Conservation (phyloP, 2,888 invertebrate species). For the Spilarctia lutea region DNA sequence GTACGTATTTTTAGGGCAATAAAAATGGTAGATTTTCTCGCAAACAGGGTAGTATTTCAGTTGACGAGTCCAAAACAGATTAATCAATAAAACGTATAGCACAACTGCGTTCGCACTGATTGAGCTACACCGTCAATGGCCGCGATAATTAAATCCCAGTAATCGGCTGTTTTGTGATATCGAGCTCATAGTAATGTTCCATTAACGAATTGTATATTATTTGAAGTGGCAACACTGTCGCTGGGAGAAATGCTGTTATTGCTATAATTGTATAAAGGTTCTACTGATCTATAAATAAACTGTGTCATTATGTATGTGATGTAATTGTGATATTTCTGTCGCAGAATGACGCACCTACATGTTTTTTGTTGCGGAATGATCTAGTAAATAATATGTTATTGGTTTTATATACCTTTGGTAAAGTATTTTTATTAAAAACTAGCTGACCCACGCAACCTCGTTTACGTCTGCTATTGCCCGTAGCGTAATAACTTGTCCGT, state of each 20-base stretch:
- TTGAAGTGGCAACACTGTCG: not conserved
- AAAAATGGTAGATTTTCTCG: not conserved
- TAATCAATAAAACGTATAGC: slow-evolving; percentile 9
- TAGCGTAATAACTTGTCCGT: too few relatives aligned
- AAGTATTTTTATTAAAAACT: too few relatives aligned
- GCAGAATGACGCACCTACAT: too few relatives aligned
- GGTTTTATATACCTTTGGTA: not conserved
- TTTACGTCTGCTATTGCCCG: too few relatives aligned
- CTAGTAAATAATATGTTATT: not conserved
- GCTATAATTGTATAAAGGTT: not conserved
- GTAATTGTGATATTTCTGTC: not conserved
- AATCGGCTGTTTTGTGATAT: slow-evolving; percentile 48
- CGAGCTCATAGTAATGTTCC: slow-evolving; percentile 1
- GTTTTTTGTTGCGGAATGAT: too few relatives aligned
- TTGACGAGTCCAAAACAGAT: slow-evolving; percentile 9
- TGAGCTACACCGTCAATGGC: slow-evolving; percentile 44
- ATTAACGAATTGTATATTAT: slow-evolving; percentile 6
- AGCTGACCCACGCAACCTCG: too few relatives aligned
- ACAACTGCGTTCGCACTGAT: slow-evolving; percentile 20
- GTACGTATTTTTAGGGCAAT: not conserved
- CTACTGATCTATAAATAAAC: not conserved
- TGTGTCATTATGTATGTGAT: not conserved
- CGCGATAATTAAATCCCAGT: slow-evolving; percentile 49
- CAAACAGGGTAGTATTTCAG: not conserved
- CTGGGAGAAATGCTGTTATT: not conserved